A percentile compares a stretch with the other conserved stretches of the same genome.
Conservation (phyloP, 2,888 invertebrate species). For the Parnassius glacialis region DNA sequence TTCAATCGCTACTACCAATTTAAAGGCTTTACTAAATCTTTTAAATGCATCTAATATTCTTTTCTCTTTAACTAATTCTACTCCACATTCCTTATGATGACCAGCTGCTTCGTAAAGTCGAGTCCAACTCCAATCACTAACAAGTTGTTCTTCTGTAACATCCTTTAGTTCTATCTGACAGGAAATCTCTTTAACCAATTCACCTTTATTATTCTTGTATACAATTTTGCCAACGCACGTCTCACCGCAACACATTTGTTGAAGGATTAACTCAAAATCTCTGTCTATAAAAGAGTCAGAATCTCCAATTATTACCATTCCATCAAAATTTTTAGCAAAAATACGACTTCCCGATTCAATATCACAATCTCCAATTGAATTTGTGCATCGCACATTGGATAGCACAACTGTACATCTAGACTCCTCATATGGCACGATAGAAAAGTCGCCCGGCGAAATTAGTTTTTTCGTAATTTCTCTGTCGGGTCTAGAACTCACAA, state of each 20-base stretch:
- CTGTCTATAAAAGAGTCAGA: constrained; percentile 71
- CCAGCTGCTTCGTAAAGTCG: constrained; percentile 73
- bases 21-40: constrained; percentile 87
- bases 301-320: constrained; percentile 74
- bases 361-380: constrained; percentile 46
- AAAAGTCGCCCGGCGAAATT: constrained; percentile 61
- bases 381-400: constrained; percentile 51
- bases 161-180: constrained; percentile 66
- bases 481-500: constrained; percentile 56
- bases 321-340: constrained; percentile 61
- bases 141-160: constrained; percentile 67
- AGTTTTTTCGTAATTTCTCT: constrained; percentile 64
- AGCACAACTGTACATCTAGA: constrained; percentile 63
- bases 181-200: constrained; percentile 52
- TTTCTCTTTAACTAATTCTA: constrained; percentile 83
- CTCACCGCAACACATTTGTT: constrained; percentile 77
- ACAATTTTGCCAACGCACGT: constrained; percentile 58
- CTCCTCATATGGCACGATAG: constrained; percentile 68
- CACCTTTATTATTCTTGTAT: constrained; percentile 53
- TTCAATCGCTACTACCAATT: constrained; percentile 82
- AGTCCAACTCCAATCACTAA: constrained; percentile 81
- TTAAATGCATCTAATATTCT: constrained; percentile 85
- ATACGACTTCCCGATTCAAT: constrained; percentile 59
- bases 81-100: constrained; percentile 81
- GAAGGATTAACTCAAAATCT: constrained; percentile 76